phyloP scores from a whole-genome alignment of 2,113 vertebrate species.

The Gasterosteus aculeatus region DNA sequence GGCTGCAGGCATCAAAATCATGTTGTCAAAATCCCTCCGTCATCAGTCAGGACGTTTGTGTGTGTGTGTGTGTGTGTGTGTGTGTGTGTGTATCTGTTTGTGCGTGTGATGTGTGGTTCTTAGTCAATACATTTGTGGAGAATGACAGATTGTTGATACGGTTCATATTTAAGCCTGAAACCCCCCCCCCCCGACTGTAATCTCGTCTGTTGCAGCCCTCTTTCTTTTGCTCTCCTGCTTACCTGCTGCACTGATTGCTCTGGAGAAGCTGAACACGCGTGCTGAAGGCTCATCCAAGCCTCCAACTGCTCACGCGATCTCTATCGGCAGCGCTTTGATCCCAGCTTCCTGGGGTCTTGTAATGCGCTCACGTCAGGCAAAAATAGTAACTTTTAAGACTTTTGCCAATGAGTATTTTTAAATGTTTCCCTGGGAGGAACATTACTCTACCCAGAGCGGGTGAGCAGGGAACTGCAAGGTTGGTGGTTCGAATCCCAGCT shows the following conservation, averaged over 20 bases:
- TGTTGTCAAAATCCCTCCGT: conserved; percentile 21
- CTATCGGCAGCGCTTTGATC: conserved; percentile 70
- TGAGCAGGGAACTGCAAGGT: no score
- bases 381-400: conserved; percentile 50
- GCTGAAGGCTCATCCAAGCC: conserved; percentile 35
- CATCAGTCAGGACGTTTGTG: background rate
- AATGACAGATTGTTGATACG: conserved; percentile 66
- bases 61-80: no score
- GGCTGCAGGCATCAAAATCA: conserved; percentile 20
- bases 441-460: background rate
- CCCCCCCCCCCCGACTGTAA: conserved; percentile 43
- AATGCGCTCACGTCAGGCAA: conserved; percentile 59
- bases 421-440: conserved; percentile 36
- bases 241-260: conserved; percentile 48
- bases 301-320: conserved; percentile 58
- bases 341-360: conserved; percentile 47
- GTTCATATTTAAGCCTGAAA: conserved; percentile 47
- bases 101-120: background rate
- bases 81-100: no score
- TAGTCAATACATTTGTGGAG: conserved; percentile 38
- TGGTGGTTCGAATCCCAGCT: no score
- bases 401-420: conserved; percentile 36
- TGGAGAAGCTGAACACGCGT: conserved; percentile 52
- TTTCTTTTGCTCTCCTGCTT: conserved; percentile 36
- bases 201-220: conserved; percentile 50